phyloP scores from a whole-genome alignment of 2,797 vertebrate genomes.

The Sebastes steindachneri region DNA sequence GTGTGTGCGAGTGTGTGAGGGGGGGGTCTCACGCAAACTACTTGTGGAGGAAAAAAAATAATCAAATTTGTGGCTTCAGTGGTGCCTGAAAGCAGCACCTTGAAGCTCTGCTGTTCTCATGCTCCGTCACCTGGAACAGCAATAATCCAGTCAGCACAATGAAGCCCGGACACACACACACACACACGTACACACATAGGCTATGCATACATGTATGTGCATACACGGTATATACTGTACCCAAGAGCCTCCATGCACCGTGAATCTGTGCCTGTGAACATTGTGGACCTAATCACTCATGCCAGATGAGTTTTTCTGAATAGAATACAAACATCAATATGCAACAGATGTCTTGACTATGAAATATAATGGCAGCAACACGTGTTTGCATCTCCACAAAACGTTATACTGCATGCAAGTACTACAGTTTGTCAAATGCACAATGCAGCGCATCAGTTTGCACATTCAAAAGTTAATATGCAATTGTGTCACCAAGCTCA shows the following conservation, averaged over 20 bases:
- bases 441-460: background rate
- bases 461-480: background rate
- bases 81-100: constrained; percentile 78
- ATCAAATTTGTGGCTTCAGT: constrained; percentile 80
- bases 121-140: constrained; percentile 75
- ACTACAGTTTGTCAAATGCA: background rate
- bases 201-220: constrained; percentile 14
- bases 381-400: background rate
- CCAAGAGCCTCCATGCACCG: constrained; percentile 5
- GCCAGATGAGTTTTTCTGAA: background rate
- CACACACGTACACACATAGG: background rate
- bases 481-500: background rate
- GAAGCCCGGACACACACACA: constrained; percentile 27
- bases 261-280: constrained; percentile 7
- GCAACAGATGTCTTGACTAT: background rate
- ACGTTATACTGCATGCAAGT: background rate
- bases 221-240: background rate
- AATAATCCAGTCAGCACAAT: constrained; percentile 72
- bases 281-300: constrained; percentile 17
- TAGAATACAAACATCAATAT: constrained; percentile 16
- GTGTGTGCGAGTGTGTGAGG: background rate
- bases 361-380: background rate
- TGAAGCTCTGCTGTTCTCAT: constrained; percentile 73
- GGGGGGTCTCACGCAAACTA: constrained; percentile 46
- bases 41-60: constrained; percentile 67